Base-by-base conservation (phyloP, 2,888 invertebrate species). In the Calameuta pallipes region DNA sequence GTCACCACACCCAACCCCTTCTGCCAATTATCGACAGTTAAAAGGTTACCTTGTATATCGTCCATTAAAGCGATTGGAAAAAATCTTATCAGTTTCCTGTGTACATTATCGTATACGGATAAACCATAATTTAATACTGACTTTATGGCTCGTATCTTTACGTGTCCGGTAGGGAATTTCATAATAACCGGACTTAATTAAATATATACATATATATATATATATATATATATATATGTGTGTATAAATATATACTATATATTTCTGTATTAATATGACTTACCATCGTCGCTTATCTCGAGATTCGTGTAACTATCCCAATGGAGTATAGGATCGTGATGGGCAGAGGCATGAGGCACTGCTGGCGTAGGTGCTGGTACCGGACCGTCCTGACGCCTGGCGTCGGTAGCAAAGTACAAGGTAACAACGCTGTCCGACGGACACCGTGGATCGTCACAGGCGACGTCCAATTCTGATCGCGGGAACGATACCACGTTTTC, bases 351-450 rank as follows among this genome's bases (percentile, higher is more conserved):
- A 79, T 95, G 94, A 1, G 95, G 95, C 11, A 95, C 95, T 3
- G 95, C 95, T 36, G 95, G 95, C 31, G 95, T 95, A 3, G 95
- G 95, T 12, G 95, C 94, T 15, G 95, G 95, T 69, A 94, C 93
- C 1, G 95, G 94, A 1, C 93, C 92, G 71, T 87, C 92, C 87
- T 83, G 93, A 90, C 93, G 88, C 92, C 93, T 80, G 91, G 93
- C 80, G 92, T 93, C 83, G 94, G 94, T 74, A n/a, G 96, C 95
- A 92, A 97, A 97, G 88, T 96, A 95, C 78, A 97, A 93, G 90
- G 97, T 96, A 78, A 97, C 96, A n/a, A 96, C 96, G 35, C 96
- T 96, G 89, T 96, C 95, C 73, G 94, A 93, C n/a, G 97, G 96
- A 92, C 97, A 97, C 84, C 96, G 93, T 35, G 95, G 94, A 92